Percentiles rank a stretch among this genome's conserved stretches.
phyloP scores from a whole-genome alignment of 2,888 invertebrate genomes.

The Xestia ashworthii region DNA sequence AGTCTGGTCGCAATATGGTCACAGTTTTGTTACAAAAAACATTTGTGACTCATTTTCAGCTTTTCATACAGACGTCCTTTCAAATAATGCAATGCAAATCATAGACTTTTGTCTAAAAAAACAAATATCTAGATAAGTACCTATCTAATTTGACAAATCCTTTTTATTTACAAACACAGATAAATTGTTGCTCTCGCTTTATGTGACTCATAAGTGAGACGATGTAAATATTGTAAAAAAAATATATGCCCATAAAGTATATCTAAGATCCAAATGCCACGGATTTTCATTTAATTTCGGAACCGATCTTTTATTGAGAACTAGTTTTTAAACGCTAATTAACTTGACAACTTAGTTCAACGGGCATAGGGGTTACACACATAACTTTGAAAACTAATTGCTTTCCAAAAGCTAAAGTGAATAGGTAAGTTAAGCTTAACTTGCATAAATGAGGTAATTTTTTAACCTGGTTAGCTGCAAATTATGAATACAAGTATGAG shows the following conservation, averaged over 20 bases:
- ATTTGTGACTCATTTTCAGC: neutral
- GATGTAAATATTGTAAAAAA: slow-evolving; percentile 67
- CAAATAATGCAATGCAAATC: slow-evolving; percentile 31
- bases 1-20: neutral
- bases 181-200: slow-evolving; percentile 26
- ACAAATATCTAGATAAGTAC: neutral
- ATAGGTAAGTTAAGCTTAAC: neutral
- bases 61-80: neutral
- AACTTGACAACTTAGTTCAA: neutral
- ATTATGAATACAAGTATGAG: neutral
- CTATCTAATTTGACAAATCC: slow-evolving; percentile 12
- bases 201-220: slow-evolving; percentile 43
- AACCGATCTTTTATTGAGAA: neutral
- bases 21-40: neutral
- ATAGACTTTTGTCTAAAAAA: neutral
- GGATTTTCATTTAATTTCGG: neutral
- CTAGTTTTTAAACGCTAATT: neutral
- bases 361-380: neutral
- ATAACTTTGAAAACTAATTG: neutral
- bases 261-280: slow-evolving; percentile 63
- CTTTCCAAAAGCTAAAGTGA: neutral
- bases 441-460: neutral
- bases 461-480: neutral
- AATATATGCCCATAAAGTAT: slow-evolving; percentile 49
- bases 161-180: slow-evolving; percentile 28